Evolutionary conservation across 2,888 invertebrate species (phyloP).

Genomic region (Gryllus longicercus): DNA sequence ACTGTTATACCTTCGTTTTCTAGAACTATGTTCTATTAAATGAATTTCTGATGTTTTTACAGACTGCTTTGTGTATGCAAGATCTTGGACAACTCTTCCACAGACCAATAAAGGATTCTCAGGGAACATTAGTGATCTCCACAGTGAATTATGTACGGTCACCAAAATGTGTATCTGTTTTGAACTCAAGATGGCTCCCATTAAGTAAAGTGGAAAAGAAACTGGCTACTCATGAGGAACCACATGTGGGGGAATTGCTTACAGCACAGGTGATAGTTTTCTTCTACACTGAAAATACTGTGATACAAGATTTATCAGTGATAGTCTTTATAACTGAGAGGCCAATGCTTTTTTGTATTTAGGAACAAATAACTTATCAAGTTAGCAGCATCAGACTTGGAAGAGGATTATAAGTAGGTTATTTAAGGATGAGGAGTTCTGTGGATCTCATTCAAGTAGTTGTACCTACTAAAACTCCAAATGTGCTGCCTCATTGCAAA

Average conservation of each 20-base stretch:
- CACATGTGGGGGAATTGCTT: slow-evolving; percentile 75
- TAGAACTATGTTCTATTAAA: too few species aligned
- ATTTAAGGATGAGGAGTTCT: slow-evolving; percentile 93
- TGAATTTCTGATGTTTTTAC: slow-evolving; percentile 40
- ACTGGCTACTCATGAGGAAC: slow-evolving; percentile 67
- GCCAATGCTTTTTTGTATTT: slow-evolving; percentile 36
- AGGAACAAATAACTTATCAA: slow-evolving; percentile 65
- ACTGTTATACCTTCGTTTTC: too few species aligned
- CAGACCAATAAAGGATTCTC: slow-evolving; percentile 81
- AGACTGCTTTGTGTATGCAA: slow-evolving; percentile 84
- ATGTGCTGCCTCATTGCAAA: slow-evolving; percentile 90
- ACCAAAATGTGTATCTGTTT: slow-evolving; percentile 80
- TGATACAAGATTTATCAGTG: too few species aligned
- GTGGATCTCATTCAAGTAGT: slow-evolving; percentile 92
- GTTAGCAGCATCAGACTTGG: slow-evolving; percentile 77
- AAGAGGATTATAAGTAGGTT: slow-evolving; percentile 90
- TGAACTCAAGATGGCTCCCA: slow-evolving; percentile 91
- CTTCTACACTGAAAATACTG: too few species aligned
- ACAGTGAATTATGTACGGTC: slow-evolving; percentile 78
- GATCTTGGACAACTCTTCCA: slow-evolving; percentile 94
- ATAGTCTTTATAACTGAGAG: not conserved
- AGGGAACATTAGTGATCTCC: slow-evolving; percentile 87
- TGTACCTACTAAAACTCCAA: slow-evolving; percentile 88
- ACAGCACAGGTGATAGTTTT: slow-evolving; percentile 64
- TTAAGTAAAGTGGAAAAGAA: slow-evolving; percentile 80